Conservation (phyloP, 2,888 invertebrate genomes). For the Catocala fraxini region DNA sequence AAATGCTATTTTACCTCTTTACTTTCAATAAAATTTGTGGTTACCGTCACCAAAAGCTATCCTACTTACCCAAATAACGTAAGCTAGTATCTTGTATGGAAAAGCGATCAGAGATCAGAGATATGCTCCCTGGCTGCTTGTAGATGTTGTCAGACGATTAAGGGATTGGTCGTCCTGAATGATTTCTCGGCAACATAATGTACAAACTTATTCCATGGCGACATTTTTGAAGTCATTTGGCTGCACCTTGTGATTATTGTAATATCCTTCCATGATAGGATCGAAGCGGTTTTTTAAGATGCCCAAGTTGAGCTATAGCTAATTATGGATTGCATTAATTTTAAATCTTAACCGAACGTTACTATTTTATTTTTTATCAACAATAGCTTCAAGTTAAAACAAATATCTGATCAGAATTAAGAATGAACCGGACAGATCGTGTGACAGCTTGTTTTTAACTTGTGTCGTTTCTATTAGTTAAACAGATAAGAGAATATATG, state of each 20-base stretch:
- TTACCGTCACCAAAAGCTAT: too few relatives aligned
- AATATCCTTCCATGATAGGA: neutral
- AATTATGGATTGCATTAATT: slow-evolving; percentile 7
- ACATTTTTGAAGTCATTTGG: neutral
- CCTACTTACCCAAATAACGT: too few relatives aligned
- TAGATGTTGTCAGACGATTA: too few relatives aligned
- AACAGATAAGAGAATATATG: slow-evolving; percentile 34
- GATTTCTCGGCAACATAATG: too few relatives aligned
- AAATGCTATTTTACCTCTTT: neutral
- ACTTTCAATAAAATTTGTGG: too few relatives aligned
- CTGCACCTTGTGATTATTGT: slow-evolving; percentile 8
- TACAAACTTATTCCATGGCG: neutral
- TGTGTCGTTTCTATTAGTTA: slow-evolving; percentile 27
- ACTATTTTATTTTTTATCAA: neutral
- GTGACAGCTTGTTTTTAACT: slow-evolving; percentile 26
- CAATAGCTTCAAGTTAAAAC: neutral
- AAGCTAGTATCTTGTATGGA: too few relatives aligned
- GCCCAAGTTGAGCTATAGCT: slow-evolving; percentile 2
- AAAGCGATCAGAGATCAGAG: too few relatives aligned
- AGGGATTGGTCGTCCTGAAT: too few relatives aligned
- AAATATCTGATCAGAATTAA: too few relatives aligned
- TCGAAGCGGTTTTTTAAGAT: slow-evolving; percentile 5
- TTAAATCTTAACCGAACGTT: neutral
- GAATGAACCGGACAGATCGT: neutral
- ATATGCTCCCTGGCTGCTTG: too few relatives aligned